These are phyloP conservation scores for Pituophis catenifer DNA, from an alignment of 2,113 vertebrate genomes.

Conservation along the genomic window DNA sequence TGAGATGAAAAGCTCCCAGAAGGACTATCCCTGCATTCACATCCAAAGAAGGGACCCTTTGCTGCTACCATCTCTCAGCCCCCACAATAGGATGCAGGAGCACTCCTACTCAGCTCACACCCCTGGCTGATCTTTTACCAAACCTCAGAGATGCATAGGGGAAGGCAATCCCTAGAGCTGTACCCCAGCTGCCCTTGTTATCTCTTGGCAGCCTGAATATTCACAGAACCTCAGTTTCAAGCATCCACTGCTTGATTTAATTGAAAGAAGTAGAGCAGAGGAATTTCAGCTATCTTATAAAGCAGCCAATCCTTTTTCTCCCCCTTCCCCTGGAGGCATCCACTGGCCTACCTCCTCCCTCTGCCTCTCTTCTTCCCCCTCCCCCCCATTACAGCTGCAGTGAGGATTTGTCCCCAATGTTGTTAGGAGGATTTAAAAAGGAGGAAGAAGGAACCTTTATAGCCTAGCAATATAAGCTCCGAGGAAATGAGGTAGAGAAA, in stretches of 20 bases:
- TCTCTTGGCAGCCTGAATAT: slow-evolving; percentile 1
- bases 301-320: background rate
- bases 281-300: slow-evolving; percentile 6
- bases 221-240: background rate
- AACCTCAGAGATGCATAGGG: background rate
- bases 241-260: background rate
- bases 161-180: background rate
- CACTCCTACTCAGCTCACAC: background rate
- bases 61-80: background rate
- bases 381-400: slow-evolving; percentile 1
- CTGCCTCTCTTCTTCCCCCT: background rate
- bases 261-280: slow-evolving; percentile 5
- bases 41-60: background rate
- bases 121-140: background rate
- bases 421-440: background rate
- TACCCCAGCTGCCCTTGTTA: slow-evolving; percentile 17
- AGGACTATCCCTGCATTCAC: background rate
- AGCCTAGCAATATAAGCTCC: background rate
- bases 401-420: background rate
- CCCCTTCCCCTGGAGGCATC: background rate
- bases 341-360: background rate
- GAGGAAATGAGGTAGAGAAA: background rate
- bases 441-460: background rate
- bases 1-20: background rate
- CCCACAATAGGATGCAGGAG: background rate